Base-by-base conservation (phyloP, 2,888 invertebrate species). In the Dicyrtomina minuta region DNA sequence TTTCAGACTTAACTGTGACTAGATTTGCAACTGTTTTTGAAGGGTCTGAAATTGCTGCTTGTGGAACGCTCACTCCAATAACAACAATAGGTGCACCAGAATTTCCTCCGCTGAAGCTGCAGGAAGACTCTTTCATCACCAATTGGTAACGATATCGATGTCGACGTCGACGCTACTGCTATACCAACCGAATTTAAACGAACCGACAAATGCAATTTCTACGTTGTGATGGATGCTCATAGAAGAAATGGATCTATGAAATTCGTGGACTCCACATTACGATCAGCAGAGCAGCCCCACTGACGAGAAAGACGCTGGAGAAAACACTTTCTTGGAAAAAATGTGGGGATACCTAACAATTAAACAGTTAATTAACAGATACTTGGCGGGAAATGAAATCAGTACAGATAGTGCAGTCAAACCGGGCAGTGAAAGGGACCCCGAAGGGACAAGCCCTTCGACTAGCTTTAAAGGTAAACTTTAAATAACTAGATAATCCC, bases 1-100 rank as follows among this genome's bases (percentile, higher is more conserved):
- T 74, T 10, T 72, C 71, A 13, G 69, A 71, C 62, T 66, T 80
- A 1, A 81, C 82, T 0, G 65, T 73, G 0, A 75, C 75, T 6
- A 74, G 70, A 41, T 78, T 79, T 70, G 72, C 79, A 3, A 80
- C 80, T 24, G 79, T 80, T 66, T 81, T 81, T 66, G 75, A 80
- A 5, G 83, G 82, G 5, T 78, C 80, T n/a, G 82, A 82, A 75
- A 68, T 82, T 10, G 80, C 81, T 1, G 78, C 82, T 3, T 79
- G 80, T 17, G 82, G 82, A n/a, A 74, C 74, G 27, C 62, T 80
- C 5, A 26, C 22, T 56, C 61, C 70, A 41, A 61, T 27, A 58
- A 15, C 33, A 58, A n/a, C 39, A 58, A n/a, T n/a, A n/a, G n/a
- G n/a, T n/a, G n/a, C n/a, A n/a, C n/a, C n/a, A n/a, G n/a, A n/a